phyloP scores from a whole-genome alignment of 2,113 vertebrate genomes.

The Neoarius graeffei region DNA sequence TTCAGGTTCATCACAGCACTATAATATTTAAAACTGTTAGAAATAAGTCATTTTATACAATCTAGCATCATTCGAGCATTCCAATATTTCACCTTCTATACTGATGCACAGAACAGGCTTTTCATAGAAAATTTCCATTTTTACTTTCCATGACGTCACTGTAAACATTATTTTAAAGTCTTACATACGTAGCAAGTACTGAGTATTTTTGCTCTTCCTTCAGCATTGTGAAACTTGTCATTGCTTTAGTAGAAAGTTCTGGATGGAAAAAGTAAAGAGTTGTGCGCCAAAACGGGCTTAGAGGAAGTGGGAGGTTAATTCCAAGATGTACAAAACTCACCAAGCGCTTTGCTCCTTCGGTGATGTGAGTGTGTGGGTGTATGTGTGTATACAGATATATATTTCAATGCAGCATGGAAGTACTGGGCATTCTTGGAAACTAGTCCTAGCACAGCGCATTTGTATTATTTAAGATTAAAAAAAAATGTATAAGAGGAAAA shows the following conservation, averaged over 20 bases:
- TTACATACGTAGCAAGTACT: constrained; percentile 45
- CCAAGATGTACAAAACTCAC: constrained; percentile 65
- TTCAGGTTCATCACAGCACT: not conserved
- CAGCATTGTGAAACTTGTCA: constrained; percentile 55
- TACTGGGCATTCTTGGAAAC: constrained; percentile 74
- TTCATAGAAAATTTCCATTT: not conserved
- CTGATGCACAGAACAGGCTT: not conserved
- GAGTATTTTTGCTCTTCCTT: constrained; percentile 65
- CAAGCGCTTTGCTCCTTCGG: constrained; percentile 60
- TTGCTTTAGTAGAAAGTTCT: constrained; percentile 60
- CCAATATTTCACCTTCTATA: not conserved
- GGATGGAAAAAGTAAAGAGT: constrained; percentile 52
- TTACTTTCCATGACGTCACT: not conserved
- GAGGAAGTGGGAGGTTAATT: constrained; percentile 57
- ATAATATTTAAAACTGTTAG: not conserved
- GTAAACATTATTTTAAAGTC: constrained; percentile 42
- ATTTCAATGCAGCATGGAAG: constrained; percentile 72
- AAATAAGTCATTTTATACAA: not conserved
- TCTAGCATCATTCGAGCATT: not conserved
- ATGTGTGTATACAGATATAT: constrained; percentile 61
- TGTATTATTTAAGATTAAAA: constrained; percentile 77
- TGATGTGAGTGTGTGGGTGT: constrained; percentile 47
- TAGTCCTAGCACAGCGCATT: constrained; percentile 78
- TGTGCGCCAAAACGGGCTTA: constrained; percentile 65
- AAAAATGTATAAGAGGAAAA: constrained; percentile 78